A percentile compares a stretch with the other conserved stretches of the same genome.
phyloP scores from a whole-genome alignment of 64 coral and sea anemone species.

The Stylophora pistillata region DNA sequence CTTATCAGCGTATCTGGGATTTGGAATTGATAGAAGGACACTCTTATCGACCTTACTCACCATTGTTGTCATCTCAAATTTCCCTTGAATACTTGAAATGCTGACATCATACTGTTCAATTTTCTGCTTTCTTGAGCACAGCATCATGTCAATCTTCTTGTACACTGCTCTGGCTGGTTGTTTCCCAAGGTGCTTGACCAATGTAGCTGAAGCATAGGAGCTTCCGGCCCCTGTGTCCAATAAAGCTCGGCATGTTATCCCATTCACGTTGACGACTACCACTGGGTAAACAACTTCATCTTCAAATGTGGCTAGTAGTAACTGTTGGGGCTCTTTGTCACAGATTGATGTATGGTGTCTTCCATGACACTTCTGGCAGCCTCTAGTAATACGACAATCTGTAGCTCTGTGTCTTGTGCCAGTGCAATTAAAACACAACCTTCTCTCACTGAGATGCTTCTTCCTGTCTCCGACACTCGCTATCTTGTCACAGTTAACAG shows the following conservation, averaged over 20 bases:
- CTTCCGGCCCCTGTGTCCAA: conserved; percentile 27
- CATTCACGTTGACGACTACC: conserved; percentile 25
- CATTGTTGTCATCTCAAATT: conserved; percentile 32
- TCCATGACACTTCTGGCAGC: conserved; percentile 7
- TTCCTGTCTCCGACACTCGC: background rate
- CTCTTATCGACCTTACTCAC: conserved; percentile 55
- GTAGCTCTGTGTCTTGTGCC: conserved; percentile 32
- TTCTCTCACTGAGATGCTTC: conserved; percentile 30
- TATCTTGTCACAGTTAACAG: conserved; percentile 35
- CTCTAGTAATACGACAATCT: conserved; percentile 15
- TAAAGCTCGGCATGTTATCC: conserved; percentile 43
- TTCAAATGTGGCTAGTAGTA: conserved; percentile 16
- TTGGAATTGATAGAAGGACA: conserved; percentile 21
- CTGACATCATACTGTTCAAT: conserved; percentile 20
- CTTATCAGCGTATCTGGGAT: conserved; percentile 50
- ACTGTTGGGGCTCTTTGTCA: conserved; percentile 2
- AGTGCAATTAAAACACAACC: conserved; percentile 73
- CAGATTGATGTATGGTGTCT: conserved; percentile 61
- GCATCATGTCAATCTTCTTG: conserved; percentile 65
- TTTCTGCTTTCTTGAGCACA: conserved; percentile 36
- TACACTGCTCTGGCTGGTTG: conserved; percentile 1
- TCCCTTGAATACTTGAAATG: background rate
- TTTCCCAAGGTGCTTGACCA: background rate
- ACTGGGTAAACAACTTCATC: conserved; percentile 30
- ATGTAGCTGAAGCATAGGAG: conserved; percentile 16